Evolutionary conservation across 2,888 invertebrate genomes (phyloP), one percentile per base, ranked within the genome.

Genomic region (Limnephilus rhombicus): DNA sequence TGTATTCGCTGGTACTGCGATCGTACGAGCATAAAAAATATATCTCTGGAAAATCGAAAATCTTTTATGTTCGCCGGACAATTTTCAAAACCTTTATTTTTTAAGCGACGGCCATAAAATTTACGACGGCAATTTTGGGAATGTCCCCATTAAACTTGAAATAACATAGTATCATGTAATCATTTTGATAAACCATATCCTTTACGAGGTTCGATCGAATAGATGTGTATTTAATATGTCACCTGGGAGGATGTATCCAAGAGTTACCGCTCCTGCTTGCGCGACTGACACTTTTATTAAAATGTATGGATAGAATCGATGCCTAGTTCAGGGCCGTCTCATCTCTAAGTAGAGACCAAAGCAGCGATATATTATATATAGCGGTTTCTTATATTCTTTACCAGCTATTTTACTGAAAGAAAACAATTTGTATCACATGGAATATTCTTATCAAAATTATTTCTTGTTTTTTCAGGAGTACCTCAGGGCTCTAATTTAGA

Each of bases 271-370:
- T 49, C 80, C 83, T 45, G 68, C 86, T 92, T 86, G 85, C 81
- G 90, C 85, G 83, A 86, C 82, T 87, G 93, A 90, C 91, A 87
- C 89, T 93, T 93, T 93, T 93, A 92, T 93, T 93, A 91, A 92
- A 92, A 93, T 93, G 92, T 92, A 93, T 93, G 82, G 90, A 85
- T 85, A 80, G 85, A 85, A 92, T 91, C 92, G 90, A 86, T 49
- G 18, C 87, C 34, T 31, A 11, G 85, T 80, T 81, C 86, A 87
- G 31, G 86, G 31, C 45, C 87, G 91, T 83, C 37, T 34, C 34
- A 83, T n/a, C 31, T 81, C 68, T 68, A 53, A 85, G 53, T 53
- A 29, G 31, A 90, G 24, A n/a, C 49, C 86, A 86, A 86, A 86
- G n/a, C 86, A n/a, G 13, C 3, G 13, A n/a, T 12, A 45, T 45